These are phyloP conservation scores for Maniola jurtina DNA, from an alignment of 1,140 invertebrate genomes.

Conservation along the genomic window DNA sequence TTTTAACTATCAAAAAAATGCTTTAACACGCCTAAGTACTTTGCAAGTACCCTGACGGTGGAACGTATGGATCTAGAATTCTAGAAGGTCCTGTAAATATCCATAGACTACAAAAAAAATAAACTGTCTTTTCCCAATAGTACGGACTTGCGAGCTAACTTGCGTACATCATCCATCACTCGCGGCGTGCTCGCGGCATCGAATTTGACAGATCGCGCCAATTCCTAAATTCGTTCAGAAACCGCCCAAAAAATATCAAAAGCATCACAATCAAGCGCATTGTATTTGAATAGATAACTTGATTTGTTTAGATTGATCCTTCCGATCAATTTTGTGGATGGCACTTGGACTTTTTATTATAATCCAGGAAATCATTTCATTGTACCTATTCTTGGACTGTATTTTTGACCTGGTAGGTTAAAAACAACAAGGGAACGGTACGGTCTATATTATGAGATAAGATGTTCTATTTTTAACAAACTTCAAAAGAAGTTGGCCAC, in stretches of 20 bases:
- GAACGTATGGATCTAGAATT: no score
- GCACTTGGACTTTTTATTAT: conserved; percentile 27
- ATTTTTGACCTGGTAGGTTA: not conserved
- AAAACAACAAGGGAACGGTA: no score
- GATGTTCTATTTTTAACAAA: no score
- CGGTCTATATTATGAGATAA: no score
- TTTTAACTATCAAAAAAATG: no score
- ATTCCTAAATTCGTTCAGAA: conserved; percentile 50
- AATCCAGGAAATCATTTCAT: conserved; percentile 36
- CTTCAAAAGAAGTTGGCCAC: no score
- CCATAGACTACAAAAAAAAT: no score
- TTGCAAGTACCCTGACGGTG: no score
- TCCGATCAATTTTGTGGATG: conserved; percentile 54
- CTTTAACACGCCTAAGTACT: no score
- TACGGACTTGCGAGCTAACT: no score
- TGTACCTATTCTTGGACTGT: conserved; percentile 5
- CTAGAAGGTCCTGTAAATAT: no score
- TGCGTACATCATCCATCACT: conserved; percentile 42
- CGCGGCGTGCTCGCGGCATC: conserved; percentile 37
- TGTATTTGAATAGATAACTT: conserved; percentile 45
- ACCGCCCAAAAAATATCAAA: conserved; percentile 47
- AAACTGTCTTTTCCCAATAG: no score
- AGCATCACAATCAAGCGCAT: conserved; percentile 58
- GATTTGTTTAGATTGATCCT: conserved; percentile 62
- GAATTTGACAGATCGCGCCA: conserved; percentile 58